Percentiles rank a stretch among this genome's conserved stretches.
Conservation (phyloP, 1,140 invertebrate species). For the Anadara kagoshimensis region DNA sequence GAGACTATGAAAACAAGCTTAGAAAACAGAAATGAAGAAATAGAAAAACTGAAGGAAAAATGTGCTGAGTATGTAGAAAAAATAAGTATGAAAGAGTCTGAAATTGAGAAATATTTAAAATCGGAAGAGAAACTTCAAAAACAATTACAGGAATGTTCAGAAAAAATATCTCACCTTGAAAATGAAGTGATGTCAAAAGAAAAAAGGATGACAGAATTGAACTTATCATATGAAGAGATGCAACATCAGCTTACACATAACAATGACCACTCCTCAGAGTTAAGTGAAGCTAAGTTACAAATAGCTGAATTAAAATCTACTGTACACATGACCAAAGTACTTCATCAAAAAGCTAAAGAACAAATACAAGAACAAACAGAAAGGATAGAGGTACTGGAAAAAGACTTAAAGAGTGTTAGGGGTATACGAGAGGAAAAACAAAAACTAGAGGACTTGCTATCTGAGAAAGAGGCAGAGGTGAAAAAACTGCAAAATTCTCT, state of each 20-base stretch:
- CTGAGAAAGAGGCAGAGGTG: not conserved
- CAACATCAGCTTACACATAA: not conserved
- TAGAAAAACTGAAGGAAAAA: not conserved
- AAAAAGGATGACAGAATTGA: slow-evolving; percentile 10
- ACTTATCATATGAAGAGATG: slow-evolving; percentile 4
- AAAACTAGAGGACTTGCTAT: not conserved
- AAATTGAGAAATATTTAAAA: not conserved
- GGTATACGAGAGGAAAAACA: not conserved
- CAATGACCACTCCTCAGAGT: slow-evolving; percentile 12
- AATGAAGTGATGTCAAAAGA: too few species aligned
- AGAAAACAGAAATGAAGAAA: too few species aligned
- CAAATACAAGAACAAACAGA: not conserved
- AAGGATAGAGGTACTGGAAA: not conserved
- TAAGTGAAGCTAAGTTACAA: slow-evolving; percentile 34
- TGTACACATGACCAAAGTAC: slow-evolving; percentile 46
- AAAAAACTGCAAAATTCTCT: not conserved
- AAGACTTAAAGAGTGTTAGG: not conserved
- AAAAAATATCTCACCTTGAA: too few species aligned
- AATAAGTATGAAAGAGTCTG: not conserved
- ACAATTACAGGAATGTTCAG: too few species aligned
- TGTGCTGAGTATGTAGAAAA: not conserved
- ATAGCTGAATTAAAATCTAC: slow-evolving; percentile 45
- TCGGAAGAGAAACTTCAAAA: too few species aligned
- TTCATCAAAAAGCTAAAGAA: slow-evolving; percentile 43
- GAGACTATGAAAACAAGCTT: too few species aligned